These are phyloP conservation scores for Heterocephalus glaber DNA, from an alignment of 2,113 vertebrate species.

Conservation along the genomic window DNA sequence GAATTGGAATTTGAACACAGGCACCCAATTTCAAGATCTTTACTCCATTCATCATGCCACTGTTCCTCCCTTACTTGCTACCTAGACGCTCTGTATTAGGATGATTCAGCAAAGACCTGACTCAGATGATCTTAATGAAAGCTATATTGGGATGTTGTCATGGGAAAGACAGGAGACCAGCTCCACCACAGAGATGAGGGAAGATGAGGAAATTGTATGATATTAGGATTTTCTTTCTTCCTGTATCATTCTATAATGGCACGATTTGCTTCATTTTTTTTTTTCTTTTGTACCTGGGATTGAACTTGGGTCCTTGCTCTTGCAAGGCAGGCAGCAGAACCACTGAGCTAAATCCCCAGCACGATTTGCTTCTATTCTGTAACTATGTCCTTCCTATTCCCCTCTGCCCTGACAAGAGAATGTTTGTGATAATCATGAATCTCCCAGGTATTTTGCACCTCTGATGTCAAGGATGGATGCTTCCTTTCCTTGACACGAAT, in stretches of 20 bases:
- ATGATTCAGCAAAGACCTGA: not conserved
- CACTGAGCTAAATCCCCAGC: too few species aligned
- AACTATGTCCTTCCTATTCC: rapidly evolving
- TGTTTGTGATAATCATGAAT: not conserved
- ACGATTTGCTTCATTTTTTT: not conserved
- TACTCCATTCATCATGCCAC: not conserved
- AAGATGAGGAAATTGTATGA: not conserved
- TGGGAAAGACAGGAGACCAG: not conserved
- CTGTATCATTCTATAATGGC: too few species aligned
- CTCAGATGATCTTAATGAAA: not conserved
- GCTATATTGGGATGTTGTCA: not conserved
- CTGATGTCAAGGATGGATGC: not conserved
- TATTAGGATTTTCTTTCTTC: not conserved
- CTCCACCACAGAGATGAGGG: not conserved
- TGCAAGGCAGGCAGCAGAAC: too few species aligned
- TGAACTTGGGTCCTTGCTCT: too few species aligned
- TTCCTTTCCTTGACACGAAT: not conserved
- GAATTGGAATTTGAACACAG: not conserved
- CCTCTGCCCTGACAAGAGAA: too few species aligned
- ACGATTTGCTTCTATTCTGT: not conserved
- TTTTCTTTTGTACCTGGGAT: too few species aligned
- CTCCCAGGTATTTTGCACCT: not conserved
- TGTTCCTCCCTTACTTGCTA: too few species aligned
- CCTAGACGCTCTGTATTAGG: not conserved
- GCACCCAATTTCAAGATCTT: not conserved